Conservation (phyloP, 2,888 invertebrate genomes). For the Unio delphinus region DNA sequence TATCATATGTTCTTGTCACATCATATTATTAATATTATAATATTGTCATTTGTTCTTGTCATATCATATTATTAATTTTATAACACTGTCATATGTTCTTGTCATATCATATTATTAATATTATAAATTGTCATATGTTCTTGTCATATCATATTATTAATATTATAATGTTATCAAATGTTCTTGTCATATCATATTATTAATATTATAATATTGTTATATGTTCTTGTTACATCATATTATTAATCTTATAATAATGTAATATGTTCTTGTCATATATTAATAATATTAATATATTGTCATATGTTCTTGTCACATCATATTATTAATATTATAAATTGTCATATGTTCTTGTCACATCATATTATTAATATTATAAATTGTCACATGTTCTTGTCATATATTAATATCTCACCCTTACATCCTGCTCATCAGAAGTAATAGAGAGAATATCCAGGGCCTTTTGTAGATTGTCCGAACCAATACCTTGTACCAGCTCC, state of each 20-base stretch:
- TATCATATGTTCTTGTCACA: background rate
- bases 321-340: background rate
- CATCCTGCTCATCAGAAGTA: conserved; percentile 31
- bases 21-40: background rate
- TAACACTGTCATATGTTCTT: too few species aligned
- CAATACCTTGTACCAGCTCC: conserved; percentile 18
- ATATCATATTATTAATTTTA: background rate
- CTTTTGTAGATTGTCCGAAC: conserved; percentile 27
- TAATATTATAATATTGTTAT: background rate
- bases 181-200: background rate
- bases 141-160: background rate
- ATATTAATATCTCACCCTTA: conserved; percentile 22
- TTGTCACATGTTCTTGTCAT: background rate
- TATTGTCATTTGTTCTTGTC: too few species aligned
- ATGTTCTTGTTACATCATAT: background rate
- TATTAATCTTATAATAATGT: background rate
- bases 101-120: background rate
- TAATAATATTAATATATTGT: background rate
- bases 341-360: background rate
- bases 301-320: background rate
- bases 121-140: too few species aligned
- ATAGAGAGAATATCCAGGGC: conserved; percentile 33
- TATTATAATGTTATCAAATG: too few species aligned
- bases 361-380: background rate
- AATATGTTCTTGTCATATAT: background rate